Base-by-base conservation (phyloP, 2,797 vertebrate species). In the Natrix natrix region DNA sequence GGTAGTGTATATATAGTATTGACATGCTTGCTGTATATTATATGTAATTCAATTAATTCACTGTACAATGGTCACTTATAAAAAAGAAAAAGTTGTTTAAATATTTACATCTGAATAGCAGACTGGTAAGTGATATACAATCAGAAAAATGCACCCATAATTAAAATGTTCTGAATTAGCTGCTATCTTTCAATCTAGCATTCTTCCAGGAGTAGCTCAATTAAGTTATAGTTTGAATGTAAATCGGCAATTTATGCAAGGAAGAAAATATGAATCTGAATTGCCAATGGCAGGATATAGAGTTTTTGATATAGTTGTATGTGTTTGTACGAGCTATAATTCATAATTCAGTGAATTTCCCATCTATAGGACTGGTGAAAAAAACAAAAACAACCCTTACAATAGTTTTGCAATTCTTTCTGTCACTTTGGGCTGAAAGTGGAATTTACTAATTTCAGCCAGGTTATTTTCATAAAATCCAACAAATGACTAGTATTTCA, bases 321-420 rank as follows among this genome's bases (percentile, higher is more conserved):
- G 43, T 92, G 59, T 90, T 90, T 66, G 86, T 90, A 90, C n/a
- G 78, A 28, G 43, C n/a, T 92, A 92, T 54, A 55, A 86, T 60
- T 86, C 48, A 86, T 92, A 86, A 52, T 43, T 5, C 59, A 56
- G 59, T 90, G 88, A 86, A 74, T 74, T 74, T 74, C 32, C n/a
- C 16, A 32, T 74, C n/a, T 16, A 32, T 32, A 32, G n/a, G 66
- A 69, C n/a, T 17, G n/a, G 66, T 37, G 66, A n/a, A n/a, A 10
- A 28, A 66, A 66, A 66, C 55, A 56, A n/a, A n/a, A n/a, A 56
- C 14, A 66, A 14, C 0, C 4, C 12, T 28, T 5, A n/a, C 28
- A n/a, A 66, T 13, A 66, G 5, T 66, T 5, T 66, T 66, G 28
- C 28, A 66, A 14, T n/a, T 66, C n/a, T 37, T 69, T 32, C n/a